These are phyloP conservation scores for Xenopus laevis DNA, from an alignment of 2,113 vertebrate species.

Conservation along the genomic window DNA sequence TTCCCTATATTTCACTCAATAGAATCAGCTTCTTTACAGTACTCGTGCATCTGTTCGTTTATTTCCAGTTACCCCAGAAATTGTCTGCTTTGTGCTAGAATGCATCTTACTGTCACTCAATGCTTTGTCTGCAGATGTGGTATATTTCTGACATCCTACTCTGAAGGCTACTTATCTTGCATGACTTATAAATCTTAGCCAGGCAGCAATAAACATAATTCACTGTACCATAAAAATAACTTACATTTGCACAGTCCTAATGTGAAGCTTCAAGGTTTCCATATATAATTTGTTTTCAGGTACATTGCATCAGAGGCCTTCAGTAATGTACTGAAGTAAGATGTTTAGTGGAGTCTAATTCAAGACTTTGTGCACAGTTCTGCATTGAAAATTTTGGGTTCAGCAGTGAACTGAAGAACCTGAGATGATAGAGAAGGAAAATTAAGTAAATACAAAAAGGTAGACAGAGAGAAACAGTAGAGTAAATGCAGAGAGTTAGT, in stretches of 20 bases:
- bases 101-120: not conserved
- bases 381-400: too few relatives aligned
- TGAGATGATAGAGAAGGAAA: too few relatives aligned
- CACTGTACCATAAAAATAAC: not conserved
- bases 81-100: slow-evolving; percentile 22
- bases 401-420: too few relatives aligned
- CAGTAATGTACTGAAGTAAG: too few relatives aligned
- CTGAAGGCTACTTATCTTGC: too few relatives aligned
- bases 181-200: not conserved
- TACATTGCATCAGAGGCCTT: too few relatives aligned
- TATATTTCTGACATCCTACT: not conserved
- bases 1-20: not conserved
- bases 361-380: too few relatives aligned
- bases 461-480: too few relatives aligned
- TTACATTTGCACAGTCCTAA: not conserved
- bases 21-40: not conserved
- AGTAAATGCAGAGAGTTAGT: too few relatives aligned
- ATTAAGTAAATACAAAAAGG: too few relatives aligned
- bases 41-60: slow-evolving; percentile 31
- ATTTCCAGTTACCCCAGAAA: slow-evolving; percentile 36
- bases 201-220: not conserved
- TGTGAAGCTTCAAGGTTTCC: not conserved
- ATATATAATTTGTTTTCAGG: too few relatives aligned
- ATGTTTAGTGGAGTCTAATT: too few relatives aligned
- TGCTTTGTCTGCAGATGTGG: not conserved